Conservation (phyloP, 1,140 invertebrate genomes). For the Planococcus citri region DNA sequence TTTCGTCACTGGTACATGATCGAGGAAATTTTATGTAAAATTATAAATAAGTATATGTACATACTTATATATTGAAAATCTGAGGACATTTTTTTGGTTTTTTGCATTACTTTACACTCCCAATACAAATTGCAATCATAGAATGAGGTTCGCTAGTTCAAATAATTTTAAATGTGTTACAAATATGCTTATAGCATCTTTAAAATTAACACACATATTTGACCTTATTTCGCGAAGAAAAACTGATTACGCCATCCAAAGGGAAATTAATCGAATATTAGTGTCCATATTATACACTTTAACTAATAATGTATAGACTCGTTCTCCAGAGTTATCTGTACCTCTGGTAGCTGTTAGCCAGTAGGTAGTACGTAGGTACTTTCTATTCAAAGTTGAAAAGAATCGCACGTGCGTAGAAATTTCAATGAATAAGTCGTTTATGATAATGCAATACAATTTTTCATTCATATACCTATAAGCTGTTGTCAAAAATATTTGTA, state of each 20-base stretch:
- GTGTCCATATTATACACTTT: slow-evolving; percentile 9
- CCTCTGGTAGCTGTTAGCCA: too few relatives aligned
- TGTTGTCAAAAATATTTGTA: too few relatives aligned
- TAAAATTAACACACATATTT: slow-evolving; percentile 15
- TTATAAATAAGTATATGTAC: too few relatives aligned
- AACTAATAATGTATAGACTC: background rate
- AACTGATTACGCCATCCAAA: slow-evolving; percentile 13
- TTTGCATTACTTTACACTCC: too few relatives aligned
- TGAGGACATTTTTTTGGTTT: too few relatives aligned
- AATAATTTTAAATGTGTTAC: slow-evolving; percentile 1
- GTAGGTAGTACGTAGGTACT: too few relatives aligned
- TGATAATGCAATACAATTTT: slow-evolving; percentile 1
- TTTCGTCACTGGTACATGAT: too few relatives aligned
- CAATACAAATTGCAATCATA: too few relatives aligned
- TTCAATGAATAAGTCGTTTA: slow-evolving; percentile 11
- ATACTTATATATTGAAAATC: too few relatives aligned
- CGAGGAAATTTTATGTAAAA: too few relatives aligned
- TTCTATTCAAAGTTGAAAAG: slow-evolving; percentile 11
- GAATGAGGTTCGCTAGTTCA: background rate
- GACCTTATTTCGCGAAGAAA: slow-evolving; percentile 10
- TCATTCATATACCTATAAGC: background rate
- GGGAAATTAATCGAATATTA: slow-evolving; percentile 19
- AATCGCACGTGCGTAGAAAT: slow-evolving; percentile 17
- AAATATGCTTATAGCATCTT: background rate
- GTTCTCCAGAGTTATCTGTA: too few relatives aligned